These are phyloP conservation scores for Amniataba percoides DNA, from an alignment of 2,797 vertebrate genomes.

Conservation along the genomic window DNA sequence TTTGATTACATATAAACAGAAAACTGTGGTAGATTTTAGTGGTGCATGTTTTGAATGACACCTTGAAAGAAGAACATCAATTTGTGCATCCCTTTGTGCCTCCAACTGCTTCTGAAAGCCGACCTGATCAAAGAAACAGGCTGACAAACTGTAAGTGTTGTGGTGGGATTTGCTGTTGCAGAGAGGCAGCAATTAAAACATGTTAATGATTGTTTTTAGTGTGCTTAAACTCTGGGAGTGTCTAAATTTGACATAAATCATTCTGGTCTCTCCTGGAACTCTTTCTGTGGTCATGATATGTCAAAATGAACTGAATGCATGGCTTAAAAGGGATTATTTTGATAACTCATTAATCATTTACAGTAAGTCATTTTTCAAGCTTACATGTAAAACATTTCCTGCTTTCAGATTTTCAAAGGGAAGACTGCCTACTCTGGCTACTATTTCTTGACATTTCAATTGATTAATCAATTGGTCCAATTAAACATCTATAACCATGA, in stretches of 20 bases:
- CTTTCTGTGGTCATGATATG: constrained; percentile 1
- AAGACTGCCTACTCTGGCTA: too few species aligned
- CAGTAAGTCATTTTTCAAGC: too few species aligned
- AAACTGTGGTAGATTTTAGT: not conserved
- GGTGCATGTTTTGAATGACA: not conserved
- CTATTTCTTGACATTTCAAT: not conserved
- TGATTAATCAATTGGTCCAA: not conserved
- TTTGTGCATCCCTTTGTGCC: constrained; percentile 7
- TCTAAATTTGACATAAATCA: constrained; percentile 18
- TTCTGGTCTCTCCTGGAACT: constrained; percentile 9
- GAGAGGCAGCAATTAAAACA: constrained; percentile 32
- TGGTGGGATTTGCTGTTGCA: constrained; percentile 27
- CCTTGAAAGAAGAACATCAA: not conserved
- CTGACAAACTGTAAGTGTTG: constrained; percentile 12
- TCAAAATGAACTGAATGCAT: not conserved
- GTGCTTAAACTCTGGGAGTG: not conserved
- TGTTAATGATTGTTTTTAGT: constrained; percentile 36
- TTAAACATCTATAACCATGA: not conserved
- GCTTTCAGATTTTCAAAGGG: too few species aligned
- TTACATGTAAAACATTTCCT: too few species aligned
- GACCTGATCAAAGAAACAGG: constrained; percentile 14
- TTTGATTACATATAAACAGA: not conserved
- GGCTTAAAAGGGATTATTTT: too few species aligned
- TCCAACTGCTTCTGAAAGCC: not conserved
- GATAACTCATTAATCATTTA: too few species aligned